These are phyloP conservation scores for Odontocolon sp. DNA, from an alignment of 2,888 invertebrate genomes.

Conservation along the genomic window DNA sequence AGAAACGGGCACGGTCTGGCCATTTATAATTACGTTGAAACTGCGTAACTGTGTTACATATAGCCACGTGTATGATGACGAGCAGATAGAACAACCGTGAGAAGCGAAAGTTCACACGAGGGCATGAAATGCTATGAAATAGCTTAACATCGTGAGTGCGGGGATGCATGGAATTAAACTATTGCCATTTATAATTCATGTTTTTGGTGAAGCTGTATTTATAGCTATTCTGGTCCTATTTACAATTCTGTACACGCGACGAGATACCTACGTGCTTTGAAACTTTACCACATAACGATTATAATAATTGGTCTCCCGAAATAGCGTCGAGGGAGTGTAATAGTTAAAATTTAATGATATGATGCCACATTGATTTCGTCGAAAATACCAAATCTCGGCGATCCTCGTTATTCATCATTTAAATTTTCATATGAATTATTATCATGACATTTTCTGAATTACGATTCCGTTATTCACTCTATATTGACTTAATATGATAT, in stretches of 20 bases:
- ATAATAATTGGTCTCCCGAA: too few species aligned
- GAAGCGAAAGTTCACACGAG: neutral
- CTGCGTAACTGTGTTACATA: neutral
- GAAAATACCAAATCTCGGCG: too few species aligned
- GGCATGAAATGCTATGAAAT: conserved; percentile 4
- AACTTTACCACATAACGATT: neutral
- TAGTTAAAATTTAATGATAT: too few species aligned
- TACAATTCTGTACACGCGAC: neutral
- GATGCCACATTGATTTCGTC: too few species aligned
- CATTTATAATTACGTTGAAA: conserved; percentile 4
- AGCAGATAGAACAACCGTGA: neutral
- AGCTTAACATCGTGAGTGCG: neutral
- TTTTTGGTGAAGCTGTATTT: neutral
- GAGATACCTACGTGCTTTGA: neutral
- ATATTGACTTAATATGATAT: too few species aligned
- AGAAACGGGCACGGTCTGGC: conserved; percentile 1
- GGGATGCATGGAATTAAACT: conserved; percentile 1
- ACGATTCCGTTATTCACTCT: too few species aligned
- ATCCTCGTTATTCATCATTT: too few species aligned
- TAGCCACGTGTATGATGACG: neutral
- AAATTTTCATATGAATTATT: too few species aligned
- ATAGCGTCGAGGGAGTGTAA: too few species aligned
- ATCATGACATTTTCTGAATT: too few species aligned
- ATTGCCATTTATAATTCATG: neutral
- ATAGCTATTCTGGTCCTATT: neutral